Evolutionary conservation across 2,797 vertebrate genomes (phyloP).

Genomic region (Falco rusticolus): DNA sequence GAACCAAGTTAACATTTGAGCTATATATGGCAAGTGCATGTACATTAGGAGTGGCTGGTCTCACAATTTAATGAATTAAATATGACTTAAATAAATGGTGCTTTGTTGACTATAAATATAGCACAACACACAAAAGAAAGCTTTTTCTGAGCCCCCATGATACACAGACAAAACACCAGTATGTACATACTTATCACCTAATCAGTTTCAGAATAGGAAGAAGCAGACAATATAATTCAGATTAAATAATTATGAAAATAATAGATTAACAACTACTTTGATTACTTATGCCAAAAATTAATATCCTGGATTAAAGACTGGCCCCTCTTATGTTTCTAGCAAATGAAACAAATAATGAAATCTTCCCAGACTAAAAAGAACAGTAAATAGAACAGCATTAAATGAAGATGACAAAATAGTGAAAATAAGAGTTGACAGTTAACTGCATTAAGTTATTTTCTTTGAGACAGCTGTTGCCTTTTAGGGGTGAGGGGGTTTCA

Average conservation of each 20-base stretch:
- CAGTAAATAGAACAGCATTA: not conserved
- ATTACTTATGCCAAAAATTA: not conserved
- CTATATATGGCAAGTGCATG: not conserved
- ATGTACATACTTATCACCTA: not conserved
- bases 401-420: not conserved
- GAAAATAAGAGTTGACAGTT: too few species aligned
- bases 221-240: not conserved
- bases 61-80: not conserved
- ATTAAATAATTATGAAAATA: not conserved
- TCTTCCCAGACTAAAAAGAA: not conserved
- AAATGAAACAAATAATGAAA: not conserved
- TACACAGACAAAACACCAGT: not conserved
- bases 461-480: constrained; percentile 2
- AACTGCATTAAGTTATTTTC: not conserved
- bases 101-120: not conserved
- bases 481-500: not conserved
- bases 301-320: not conserved
- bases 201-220: not conserved
- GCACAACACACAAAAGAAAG: not conserved
- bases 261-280: not conserved
- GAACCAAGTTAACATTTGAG: not conserved
- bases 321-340: not conserved
- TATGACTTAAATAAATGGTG: not conserved
- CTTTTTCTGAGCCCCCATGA: not conserved
- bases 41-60: not conserved